Evolutionary conservation across 2,888 invertebrate genomes (phyloP).

Genomic region (Hypena proboscidalis): DNA sequence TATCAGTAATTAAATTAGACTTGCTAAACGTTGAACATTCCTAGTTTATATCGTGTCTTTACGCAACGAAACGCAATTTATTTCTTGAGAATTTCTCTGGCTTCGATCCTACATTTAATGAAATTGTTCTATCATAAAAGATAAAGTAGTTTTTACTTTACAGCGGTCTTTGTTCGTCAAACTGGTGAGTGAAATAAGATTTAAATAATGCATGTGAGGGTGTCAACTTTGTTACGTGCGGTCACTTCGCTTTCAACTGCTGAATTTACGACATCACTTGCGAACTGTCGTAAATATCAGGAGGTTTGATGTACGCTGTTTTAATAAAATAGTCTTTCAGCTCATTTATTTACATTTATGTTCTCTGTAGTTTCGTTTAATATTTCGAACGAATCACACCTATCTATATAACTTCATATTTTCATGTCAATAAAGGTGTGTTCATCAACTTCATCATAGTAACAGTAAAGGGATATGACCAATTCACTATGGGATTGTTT

Average conservation of each 20-base stretch:
- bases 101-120: constrained; percentile 11
- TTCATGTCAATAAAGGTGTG: too few relatives aligned
- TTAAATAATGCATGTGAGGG: constrained; percentile 62
- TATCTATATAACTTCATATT: too few relatives aligned
- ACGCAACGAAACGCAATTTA: constrained; percentile 18
- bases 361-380: too few relatives aligned
- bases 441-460: too few relatives aligned
- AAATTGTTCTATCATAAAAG: constrained; percentile 34
- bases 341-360: too few relatives aligned
- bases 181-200: constrained; percentile 58
- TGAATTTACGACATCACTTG: constrained; percentile 27
- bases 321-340: too few relatives aligned
- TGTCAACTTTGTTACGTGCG: constrained; percentile 45
- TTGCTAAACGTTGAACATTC: constrained; percentile 36
- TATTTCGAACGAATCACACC: too few relatives aligned
- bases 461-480: too few relatives aligned
- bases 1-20: constrained; percentile 49
- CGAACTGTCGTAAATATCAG: constrained; percentile 26
- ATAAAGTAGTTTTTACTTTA: constrained; percentile 43
- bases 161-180: constrained; percentile 46
- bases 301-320: constrained; percentile 3
- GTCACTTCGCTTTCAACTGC: constrained; percentile 22
- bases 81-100: too few relatives aligned
- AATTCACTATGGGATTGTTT: too few relatives aligned
- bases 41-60: constrained; percentile 24